Conservation (phyloP, 2,113 vertebrate genomes). For the Cavia porcellus region DNA sequence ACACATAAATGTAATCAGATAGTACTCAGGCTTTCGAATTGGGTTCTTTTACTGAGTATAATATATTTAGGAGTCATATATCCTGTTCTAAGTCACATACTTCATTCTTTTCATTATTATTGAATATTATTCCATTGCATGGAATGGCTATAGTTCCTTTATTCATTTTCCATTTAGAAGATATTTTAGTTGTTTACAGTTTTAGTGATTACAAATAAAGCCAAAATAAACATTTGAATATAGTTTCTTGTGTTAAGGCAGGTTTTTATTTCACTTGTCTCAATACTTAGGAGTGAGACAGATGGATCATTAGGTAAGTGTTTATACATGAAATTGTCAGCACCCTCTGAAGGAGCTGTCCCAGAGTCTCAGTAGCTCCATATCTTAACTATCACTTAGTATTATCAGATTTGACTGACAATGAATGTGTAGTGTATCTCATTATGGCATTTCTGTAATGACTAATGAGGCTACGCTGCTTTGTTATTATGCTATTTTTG, state of each 20-base stretch:
- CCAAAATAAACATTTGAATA: not conserved
- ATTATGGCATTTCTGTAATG: not conserved
- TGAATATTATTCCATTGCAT: not conserved
- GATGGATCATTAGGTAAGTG: not conserved
- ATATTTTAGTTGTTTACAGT: not conserved
- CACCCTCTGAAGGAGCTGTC: not conserved
- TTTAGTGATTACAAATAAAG: conserved; percentile 22
- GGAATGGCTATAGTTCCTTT: not conserved
- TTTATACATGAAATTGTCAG: not conserved
- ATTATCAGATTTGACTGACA: not conserved
- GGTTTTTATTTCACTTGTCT: not conserved
- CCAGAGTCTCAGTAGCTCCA: not conserved
- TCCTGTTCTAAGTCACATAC: not conserved
- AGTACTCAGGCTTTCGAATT: not conserved
- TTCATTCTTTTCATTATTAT: not conserved
- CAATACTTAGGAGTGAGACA: not conserved
- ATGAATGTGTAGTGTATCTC: not conserved
- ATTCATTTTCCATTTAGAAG: conserved; percentile 32
- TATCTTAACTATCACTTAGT: not conserved
- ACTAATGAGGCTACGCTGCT: not conserved
- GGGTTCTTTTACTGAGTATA: not conserved
- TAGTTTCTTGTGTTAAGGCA: not conserved
- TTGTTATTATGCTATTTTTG: not conserved
- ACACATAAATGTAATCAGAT: not conserved
- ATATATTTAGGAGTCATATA: not conserved